A percentile compares a stretch with the other conserved stretches of the same genome.
These are phyloP conservation scores for Cassiopea xamachana DNA, from an alignment of 30 jellyfish, hydroid and myxozoan species.

Conservation along the genomic window DNA sequence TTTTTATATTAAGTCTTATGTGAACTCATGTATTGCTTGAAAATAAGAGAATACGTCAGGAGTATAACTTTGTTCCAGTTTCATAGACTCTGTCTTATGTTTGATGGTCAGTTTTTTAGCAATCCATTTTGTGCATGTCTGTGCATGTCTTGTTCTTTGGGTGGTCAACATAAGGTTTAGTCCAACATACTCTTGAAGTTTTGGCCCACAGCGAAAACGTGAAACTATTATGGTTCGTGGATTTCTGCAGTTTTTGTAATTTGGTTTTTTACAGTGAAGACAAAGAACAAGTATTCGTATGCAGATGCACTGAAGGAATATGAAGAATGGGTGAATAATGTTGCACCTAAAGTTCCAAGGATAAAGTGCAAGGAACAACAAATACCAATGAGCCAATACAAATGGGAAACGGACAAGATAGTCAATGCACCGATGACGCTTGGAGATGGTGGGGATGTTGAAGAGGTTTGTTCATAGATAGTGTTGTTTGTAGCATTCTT, in stretches of 20 bases:
- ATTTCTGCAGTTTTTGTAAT: too few relatives aligned
- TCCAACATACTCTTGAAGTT: too few relatives aligned
- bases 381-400: constrained; percentile 72
- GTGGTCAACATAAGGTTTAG: too few relatives aligned
- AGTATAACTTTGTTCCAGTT: background rate
- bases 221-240: too few relatives aligned
- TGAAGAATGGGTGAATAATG: constrained; percentile 79
- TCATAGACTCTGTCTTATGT: background rate
- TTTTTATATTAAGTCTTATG: background rate
- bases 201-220: too few relatives aligned
- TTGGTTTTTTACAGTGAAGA: background rate
- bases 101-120: too few relatives aligned
- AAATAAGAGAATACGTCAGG: too few relatives aligned
- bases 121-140: too few relatives aligned
- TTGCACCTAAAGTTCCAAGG: constrained; percentile 62
- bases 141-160: too few relatives aligned
- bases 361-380: constrained; percentile 81
- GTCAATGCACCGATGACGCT: constrained; percentile 59
- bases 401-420: constrained; percentile 79
- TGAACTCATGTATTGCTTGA: background rate
- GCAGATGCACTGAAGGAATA: constrained; percentile 78
- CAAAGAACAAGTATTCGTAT: constrained; percentile 65
- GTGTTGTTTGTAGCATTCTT: too few relatives aligned
- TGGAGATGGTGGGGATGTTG: constrained; percentile 88
- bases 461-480: constrained; percentile 62